Conservation (phyloP, 2,113 vertebrate genomes). For the Boulengeromyrus knoepffleri region DNA sequence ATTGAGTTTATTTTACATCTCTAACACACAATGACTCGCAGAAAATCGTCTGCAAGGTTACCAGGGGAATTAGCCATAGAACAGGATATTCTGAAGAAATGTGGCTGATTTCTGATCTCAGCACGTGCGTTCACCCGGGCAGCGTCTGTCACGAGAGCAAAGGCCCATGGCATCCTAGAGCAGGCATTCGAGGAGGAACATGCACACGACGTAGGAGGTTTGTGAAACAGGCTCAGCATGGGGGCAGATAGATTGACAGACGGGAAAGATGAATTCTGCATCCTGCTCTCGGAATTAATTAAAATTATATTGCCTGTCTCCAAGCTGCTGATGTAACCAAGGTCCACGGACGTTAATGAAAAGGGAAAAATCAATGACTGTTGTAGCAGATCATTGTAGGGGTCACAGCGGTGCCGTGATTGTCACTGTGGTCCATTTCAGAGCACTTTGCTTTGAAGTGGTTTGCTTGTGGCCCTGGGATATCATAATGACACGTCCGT, state of each 20-base stretch:
- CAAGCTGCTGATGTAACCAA: constrained; percentile 38
- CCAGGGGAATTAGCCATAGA: neutral
- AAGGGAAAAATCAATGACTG: constrained; percentile 40
- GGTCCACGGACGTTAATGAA: constrained; percentile 48
- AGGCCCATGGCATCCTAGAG: neutral
- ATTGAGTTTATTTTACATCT: neutral
- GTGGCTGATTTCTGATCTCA: neutral
- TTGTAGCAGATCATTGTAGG: neutral
- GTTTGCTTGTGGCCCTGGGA: neutral
- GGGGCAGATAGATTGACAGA: neutral
- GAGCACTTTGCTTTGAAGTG: neutral
- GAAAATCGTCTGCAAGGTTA: neutral
- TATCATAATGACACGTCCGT: neutral
- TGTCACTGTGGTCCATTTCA: neutral
- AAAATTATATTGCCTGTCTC: constrained; percentile 36
- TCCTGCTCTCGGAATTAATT: constrained; percentile 34
- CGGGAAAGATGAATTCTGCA: constrained; percentile 27
- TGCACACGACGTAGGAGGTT: neutral
- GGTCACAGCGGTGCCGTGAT: neutral
- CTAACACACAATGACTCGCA: neutral
- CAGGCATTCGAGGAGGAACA: neutral
- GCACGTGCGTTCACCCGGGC: neutral
- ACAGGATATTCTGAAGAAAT: neutral
- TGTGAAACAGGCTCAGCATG: neutral
- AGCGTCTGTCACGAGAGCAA: neutral